Evolutionary conservation across 1,140 invertebrate genomes (phyloP), one percentile per base, ranked within the genome.

Genomic region (Microplitis demolitor): DNA sequence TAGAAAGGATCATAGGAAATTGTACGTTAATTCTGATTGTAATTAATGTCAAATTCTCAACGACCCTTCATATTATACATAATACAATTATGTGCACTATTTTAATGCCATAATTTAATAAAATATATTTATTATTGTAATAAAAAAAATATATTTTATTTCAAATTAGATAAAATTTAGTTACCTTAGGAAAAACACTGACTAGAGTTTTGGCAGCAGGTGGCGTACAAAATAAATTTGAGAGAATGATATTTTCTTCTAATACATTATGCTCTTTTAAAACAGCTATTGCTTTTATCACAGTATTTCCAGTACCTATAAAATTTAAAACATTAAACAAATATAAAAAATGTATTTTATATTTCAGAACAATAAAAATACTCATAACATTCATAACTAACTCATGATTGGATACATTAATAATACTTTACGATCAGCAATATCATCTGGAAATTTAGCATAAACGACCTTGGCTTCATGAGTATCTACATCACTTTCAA

Each of bases 331-430:
- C 24, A 24, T 24, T 24, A 24, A 24, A 24, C 2, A 24, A 24
- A 1, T 24, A 24, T 24, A 24, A 24, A 24, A 24, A 24, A 24
- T 24, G 0, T 1, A 24, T 24, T 24, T 24, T 24, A 24, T 24
- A 24, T 24, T 45, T 45, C 6, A 6, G 14, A 58, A 35, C 16
- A 31, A 37, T 24, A 37, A 60, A 24, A 72, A 37, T 24, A 54
- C 3, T 62, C 13, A 51, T 56, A 16, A 64, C 24, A n/a, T 60
- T 31, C 13, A 50, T 73, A 69, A 89, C 90, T 88, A 80, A 93
- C 96, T 97, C 95, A 98, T 97, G 68, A 98, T 98, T 16, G 97
- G 97, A 87, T 99, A 99, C 95, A 99, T 97, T 0, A 99, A 89
- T n/a, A 99, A 88, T 5, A 96, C 96, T 88, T 97, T 96, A 77